These are phyloP conservation scores for Criorhina ranunculi DNA, from an alignment of 2,888 invertebrate genomes.

Conservation along the genomic window DNA sequence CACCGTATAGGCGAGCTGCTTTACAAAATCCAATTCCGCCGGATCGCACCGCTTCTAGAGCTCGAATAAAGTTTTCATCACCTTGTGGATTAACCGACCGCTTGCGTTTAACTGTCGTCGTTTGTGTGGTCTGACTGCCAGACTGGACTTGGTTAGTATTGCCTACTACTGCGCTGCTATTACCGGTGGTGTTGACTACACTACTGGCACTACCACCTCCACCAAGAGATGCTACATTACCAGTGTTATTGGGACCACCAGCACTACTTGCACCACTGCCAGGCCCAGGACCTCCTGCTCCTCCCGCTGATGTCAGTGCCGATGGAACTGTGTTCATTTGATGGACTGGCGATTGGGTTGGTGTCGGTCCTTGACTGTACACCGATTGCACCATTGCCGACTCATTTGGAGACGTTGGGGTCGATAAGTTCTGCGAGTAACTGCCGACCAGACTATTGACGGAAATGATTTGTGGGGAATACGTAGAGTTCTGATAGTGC, in stretches of 20 bases:
- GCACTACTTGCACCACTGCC: conserved; percentile 80
- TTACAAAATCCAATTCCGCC: conserved; percentile 95
- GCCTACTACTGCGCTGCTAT: conserved; percentile 66
- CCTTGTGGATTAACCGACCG: conserved; percentile 92
- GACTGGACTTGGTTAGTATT: conserved; percentile 69
- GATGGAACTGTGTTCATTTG: conserved; percentile 78
- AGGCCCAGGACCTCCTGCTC: conserved; percentile 81
- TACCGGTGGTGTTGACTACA: conserved; percentile 54
- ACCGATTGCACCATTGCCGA: conserved; percentile 85
- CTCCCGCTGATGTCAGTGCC: conserved; percentile 79
- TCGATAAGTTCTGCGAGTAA: conserved; percentile 86
- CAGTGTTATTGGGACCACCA: conserved; percentile 55
- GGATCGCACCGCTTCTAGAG: conserved; percentile 92
- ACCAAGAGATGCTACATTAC: conserved; percentile 74
- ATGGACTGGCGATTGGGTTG: conserved; percentile 84
- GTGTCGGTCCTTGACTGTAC: conserved; percentile 85
- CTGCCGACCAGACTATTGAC: conserved; percentile 85
- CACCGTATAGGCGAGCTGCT: conserved; percentile 92
- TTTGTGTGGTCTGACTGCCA: conserved; percentile 80
- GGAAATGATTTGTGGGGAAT: conserved; percentile 84
- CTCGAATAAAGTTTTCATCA: conserved; percentile 92
- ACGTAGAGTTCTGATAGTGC: conserved; percentile 79
- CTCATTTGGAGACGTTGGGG: conserved; percentile 86
- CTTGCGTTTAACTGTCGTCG: conserved; percentile 86
- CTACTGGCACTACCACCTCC: conserved; percentile 56